Evolutionary conservation across 2,113 vertebrate species (phyloP).

Genomic region (Hucho hucho): DNA sequence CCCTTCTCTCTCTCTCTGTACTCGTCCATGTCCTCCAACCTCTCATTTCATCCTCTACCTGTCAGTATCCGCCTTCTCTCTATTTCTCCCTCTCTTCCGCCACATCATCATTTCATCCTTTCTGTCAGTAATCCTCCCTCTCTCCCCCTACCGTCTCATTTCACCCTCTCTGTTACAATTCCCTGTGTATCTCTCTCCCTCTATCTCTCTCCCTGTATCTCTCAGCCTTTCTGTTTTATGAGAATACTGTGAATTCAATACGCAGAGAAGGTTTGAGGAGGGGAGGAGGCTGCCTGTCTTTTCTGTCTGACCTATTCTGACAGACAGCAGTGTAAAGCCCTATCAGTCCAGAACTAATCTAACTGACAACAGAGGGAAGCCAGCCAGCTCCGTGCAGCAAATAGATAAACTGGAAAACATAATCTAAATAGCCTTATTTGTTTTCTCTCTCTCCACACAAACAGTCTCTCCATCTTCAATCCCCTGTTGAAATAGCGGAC

Average conservation of each 20-base stretch:
- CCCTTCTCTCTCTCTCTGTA: slow-evolving; percentile 23
- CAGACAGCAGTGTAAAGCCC: slow-evolving; percentile 83
- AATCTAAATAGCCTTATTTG: background rate
- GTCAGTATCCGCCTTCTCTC: slow-evolving; percentile 51
- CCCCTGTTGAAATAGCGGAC: too few species aligned
- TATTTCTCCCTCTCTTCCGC: slow-evolving; percentile 43
- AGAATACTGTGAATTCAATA: slow-evolving; percentile 90
- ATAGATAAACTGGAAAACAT: background rate
- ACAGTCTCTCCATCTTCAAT: background rate
- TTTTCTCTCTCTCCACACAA: background rate
- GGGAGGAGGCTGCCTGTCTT: slow-evolving; percentile 40
- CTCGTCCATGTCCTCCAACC: background rate
- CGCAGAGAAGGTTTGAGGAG: slow-evolving; percentile 84
- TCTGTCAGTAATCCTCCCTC: slow-evolving; percentile 52
- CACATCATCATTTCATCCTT: slow-evolving; percentile 60
- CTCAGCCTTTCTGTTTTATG: slow-evolving; percentile 70
- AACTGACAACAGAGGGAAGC: slow-evolving; percentile 49
- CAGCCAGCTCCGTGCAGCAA: background rate
- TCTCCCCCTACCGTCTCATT: slow-evolving; percentile 58
- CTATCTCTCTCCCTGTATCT: background rate
- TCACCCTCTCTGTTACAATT: slow-evolving; percentile 28
- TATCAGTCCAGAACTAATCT: slow-evolving; percentile 47
- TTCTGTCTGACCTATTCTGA: slow-evolving; percentile 85
- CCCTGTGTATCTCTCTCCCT: background rate
- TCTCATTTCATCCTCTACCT: slow-evolving; percentile 50